Percentiles rank a stretch among this genome's conserved stretches.
Conservation (phyloP, 2,888 invertebrate species). For the Dastarcus helophoroides region DNA sequence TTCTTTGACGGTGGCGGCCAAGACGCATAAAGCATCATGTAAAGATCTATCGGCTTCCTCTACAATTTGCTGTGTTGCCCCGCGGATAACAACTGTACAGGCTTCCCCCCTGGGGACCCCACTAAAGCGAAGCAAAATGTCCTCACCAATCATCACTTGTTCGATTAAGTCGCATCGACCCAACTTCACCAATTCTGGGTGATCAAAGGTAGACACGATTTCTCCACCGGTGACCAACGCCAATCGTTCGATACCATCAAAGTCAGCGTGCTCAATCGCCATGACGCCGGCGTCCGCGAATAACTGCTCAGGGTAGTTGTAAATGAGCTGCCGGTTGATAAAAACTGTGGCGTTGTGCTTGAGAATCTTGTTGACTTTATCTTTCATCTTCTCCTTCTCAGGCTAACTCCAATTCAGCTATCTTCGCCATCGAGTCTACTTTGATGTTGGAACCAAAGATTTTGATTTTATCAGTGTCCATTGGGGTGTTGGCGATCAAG, state of each 20-base stretch:
- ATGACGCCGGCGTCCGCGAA: constrained; percentile 97
- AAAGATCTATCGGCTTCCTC: constrained; percentile 98
- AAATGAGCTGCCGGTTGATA: constrained; percentile 97
- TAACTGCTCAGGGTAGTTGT: constrained; percentile 98
- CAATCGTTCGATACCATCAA: constrained; percentile 95
- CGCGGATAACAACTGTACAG: constrained; percentile 92
- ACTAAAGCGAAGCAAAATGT: constrained; percentile 85
- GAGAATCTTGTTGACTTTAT: constrained; percentile 93
- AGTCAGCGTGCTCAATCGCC: constrained; percentile 99
- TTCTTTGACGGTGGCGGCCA: constrained; percentile 90
- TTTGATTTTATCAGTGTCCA: constrained; percentile 99
- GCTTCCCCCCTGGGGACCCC: constrained; percentile 93
- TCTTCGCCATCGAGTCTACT: constrained; percentile 86
- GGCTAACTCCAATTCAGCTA: constrained; percentile 95
- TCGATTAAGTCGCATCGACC: constrained; percentile 93
- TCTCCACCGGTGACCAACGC: constrained; percentile 95
- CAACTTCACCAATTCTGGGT: constrained; percentile 81
- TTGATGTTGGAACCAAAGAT: constrained; percentile 94
- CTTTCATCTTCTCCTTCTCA: constrained; percentile 99
- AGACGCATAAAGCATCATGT: constrained; percentile 96
- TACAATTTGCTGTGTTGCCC: constrained; percentile 95
- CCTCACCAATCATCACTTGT: constrained; percentile 98
- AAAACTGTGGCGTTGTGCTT: constrained; percentile 94
- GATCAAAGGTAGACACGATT: constrained; percentile 96
- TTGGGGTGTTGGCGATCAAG: constrained; percentile 97